phyloP scores from a whole-genome alignment of 2,113 vertebrate species.

The Scortum barcoo region DNA sequence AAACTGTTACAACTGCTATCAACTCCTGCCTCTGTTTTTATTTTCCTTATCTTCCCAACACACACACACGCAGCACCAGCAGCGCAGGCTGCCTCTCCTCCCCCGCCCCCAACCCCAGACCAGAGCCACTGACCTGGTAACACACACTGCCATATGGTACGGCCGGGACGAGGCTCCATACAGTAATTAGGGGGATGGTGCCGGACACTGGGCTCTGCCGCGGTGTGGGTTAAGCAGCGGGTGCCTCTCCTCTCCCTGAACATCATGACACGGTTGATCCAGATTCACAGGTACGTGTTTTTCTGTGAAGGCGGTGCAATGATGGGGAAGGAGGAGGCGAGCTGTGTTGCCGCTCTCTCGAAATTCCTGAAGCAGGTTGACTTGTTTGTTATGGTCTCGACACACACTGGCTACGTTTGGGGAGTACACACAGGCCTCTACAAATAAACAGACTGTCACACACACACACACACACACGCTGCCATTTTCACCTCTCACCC shows the following conservation, averaged over 20 bases:
- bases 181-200: slow-evolving; percentile 76
- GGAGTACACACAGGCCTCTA: slow-evolving; percentile 68
- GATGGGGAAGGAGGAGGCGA: not conserved
- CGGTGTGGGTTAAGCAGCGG: slow-evolving; percentile 39
- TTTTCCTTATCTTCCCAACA: slow-evolving; percentile 70
- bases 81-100: slow-evolving; percentile 52
- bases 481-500: slow-evolving; percentile 67
- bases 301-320: not conserved
- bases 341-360: slow-evolving; percentile 37
- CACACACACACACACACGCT: slow-evolving; percentile 33
- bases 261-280: slow-evolving; percentile 18
- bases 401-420: slow-evolving; percentile 55
- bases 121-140: slow-evolving; percentile 73
- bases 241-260: slow-evolving; percentile 17
- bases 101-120: slow-evolving; percentile 46
- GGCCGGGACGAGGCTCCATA: slow-evolving; percentile 51
- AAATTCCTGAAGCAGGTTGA: slow-evolving; percentile 48
- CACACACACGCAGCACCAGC: slow-evolving; percentile 59
- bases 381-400: slow-evolving; percentile 70
- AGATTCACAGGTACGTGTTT: slow-evolving; percentile 52
- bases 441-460: slow-evolving; percentile 63
- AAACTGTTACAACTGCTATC: slow-evolving; percentile 49
- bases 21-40: slow-evolving; percentile 59
- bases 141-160: slow-evolving; percentile 76
- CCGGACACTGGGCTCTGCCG: slow-evolving; percentile 59